Evolutionary conservation across 1,140 invertebrate species (phyloP).

Genomic region (Leptinotarsa defecta): DNA sequence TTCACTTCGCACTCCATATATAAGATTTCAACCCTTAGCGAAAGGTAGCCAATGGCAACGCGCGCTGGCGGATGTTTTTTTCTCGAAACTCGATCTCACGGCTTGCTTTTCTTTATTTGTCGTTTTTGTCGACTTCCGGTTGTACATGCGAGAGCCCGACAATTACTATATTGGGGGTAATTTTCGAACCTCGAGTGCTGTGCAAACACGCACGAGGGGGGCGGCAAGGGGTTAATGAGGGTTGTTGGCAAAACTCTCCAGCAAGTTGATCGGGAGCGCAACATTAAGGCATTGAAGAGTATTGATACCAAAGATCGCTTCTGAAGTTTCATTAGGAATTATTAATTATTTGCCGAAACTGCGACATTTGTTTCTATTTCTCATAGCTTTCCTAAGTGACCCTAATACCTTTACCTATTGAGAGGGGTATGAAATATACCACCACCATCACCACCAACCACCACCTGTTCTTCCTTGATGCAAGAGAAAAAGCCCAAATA

Average conservation of each 20-base stretch:
- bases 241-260: background rate
- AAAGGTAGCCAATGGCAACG: conserved; percentile 44
- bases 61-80: conserved; percentile 37
- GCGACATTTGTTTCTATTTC: too few relatives aligned
- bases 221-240: conserved; percentile 4
- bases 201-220: background rate
- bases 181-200: conserved; percentile 17
- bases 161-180: conserved; percentile 31
- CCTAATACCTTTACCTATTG: too few relatives aligned
- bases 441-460: too few relatives aligned
- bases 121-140: conserved; percentile 38
- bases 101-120: conserved; percentile 39
- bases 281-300: too few relatives aligned
- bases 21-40: conserved; percentile 43
- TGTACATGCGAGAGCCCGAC: conserved; percentile 18
- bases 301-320: too few relatives aligned
- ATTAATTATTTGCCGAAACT: too few relatives aligned
- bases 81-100: conserved; percentile 38
- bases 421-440: too few relatives aligned
- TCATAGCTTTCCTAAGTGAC: too few relatives aligned
- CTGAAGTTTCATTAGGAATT: too few relatives aligned
- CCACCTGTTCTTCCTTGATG: too few relatives aligned
- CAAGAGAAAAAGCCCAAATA: too few relatives aligned
- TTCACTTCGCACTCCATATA: conserved; percentile 41
- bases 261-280: conserved; percentile 14